These are phyloP conservation scores for Lycia hirtaria DNA, from an alignment of 2,888 invertebrate genomes.

Conservation along the genomic window DNA sequence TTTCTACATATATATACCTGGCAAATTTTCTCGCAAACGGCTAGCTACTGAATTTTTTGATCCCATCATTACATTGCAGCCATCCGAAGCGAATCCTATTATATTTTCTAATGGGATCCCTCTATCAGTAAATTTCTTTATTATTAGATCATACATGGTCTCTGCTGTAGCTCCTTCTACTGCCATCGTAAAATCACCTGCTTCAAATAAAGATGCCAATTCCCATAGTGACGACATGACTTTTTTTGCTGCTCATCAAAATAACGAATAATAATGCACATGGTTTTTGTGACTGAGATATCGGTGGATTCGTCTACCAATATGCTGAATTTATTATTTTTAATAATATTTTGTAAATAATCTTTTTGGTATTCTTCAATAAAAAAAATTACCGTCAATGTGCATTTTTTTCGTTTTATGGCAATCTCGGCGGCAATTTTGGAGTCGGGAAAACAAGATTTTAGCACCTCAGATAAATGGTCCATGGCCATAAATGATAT, in stretches of 20 bases:
- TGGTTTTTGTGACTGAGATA: conserved; percentile 8
- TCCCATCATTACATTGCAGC: conserved; percentile 16
- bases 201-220: conserved; percentile 2
- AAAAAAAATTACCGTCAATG: background rate
- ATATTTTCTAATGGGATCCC: conserved; percentile 9
- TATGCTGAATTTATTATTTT: conserved; percentile 20
- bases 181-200: conserved; percentile 8
- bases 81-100: conserved; percentile 17
- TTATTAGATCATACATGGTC: background rate
- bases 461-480: conserved; percentile 13
- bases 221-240: conserved; percentile 5
- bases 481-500: conserved; percentile 19
- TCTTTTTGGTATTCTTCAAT: conserved; percentile 6
- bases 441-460: conserved; percentile 11
- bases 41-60: conserved; percentile 14
- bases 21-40: background rate
- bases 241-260: background rate
- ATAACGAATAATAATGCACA: background rate
- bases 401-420: conserved; percentile 3
- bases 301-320: conserved; percentile 18
- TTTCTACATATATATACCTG: background rate
- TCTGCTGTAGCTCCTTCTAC: conserved; percentile 1
- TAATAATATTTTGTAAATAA: conserved; percentile 1
- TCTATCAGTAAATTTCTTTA: background rate
- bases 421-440: conserved; percentile 2